Evolutionary conservation across 2,888 invertebrate species (phyloP), one percentile per base, ranked within the genome.

Genomic region (Plebejus melissa): DNA sequence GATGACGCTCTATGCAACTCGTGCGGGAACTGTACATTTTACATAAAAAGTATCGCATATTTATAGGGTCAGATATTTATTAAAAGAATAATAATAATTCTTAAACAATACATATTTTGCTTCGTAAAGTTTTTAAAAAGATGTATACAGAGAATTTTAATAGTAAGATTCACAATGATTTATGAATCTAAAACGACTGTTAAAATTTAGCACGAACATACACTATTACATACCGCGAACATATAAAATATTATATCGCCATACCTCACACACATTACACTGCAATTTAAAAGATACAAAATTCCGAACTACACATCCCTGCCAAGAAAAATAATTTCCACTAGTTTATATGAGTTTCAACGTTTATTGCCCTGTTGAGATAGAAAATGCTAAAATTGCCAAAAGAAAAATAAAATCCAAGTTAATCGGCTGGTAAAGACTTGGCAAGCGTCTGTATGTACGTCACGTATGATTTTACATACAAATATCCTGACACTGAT

Each of bases 401-500:
- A 78, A 74, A 76, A 77, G 75, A 78, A 76, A 77, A 79, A 80
- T 81, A 80, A 80, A 80, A 80, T 78, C 77, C 74, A 76, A 80
- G 80, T 79, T 79, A 80, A 81, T 80, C 79, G 79, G 78, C 76
- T 77, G 78, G 79, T 79, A 79, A 80, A 78, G 79, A 80, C 78
- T 82, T 82, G 82, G 82, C 82, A 80, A 77, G 76, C 77, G 79
- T 80, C 78, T 79, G 77, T 78, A 77, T 78, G 75, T 77, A 79
- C 78, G 77, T 80, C 79, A 80, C 80, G 76, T 79, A 79, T 79
- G 79, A 79, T 79, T 79, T 78, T 76, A 79, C 78, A 77, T 76
- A 79, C 74, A 77, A 72, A 79, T 78, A 80, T 80, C 78, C 79
- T 75, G 79, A 70, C 76, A 54, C 50, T 46, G 76, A 74, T 54